Percentiles rank a stretch among this genome's conserved stretches.
phyloP scores from a whole-genome alignment of 2,113 vertebrate species.

The Sebastes schlegelii region DNA sequence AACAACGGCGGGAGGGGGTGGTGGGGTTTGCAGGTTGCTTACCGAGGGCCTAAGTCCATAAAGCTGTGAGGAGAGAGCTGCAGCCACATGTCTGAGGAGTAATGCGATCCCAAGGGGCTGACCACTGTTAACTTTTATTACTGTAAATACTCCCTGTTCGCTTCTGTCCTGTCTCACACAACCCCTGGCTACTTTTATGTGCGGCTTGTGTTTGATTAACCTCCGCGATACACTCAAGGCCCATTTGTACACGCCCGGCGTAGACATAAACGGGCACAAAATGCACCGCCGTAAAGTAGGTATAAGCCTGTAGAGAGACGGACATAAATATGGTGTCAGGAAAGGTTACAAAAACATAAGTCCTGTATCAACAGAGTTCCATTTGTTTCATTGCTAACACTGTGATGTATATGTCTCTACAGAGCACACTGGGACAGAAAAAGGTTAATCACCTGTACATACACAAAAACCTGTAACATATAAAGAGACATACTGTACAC shows the following conservation, averaged over 20 bases:
- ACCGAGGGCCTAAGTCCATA: constrained; percentile 75
- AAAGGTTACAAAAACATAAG: constrained; percentile 69
- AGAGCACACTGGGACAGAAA: constrained; percentile 23
- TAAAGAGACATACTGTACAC: constrained; percentile 1
- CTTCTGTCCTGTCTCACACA: constrained; percentile 70
- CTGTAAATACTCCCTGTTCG: constrained; percentile 77
- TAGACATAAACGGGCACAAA: constrained; percentile 62
- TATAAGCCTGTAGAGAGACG: constrained; percentile 28
- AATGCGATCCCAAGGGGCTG: constrained; percentile 80
- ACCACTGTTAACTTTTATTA: constrained; percentile 84
- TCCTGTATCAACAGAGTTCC: constrained; percentile 54
- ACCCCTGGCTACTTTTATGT: constrained; percentile 71
- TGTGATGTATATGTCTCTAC: background rate
- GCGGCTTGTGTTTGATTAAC: constrained; percentile 77
- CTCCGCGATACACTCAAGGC: constrained; percentile 67
- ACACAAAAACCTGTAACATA: constrained; percentile 18
- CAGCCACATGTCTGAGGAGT: constrained; percentile 80
- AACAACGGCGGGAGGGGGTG: constrained; percentile 56
- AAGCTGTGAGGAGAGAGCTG: constrained; percentile 70
- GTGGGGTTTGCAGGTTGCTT: constrained; percentile 74
- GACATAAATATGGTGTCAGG: constrained; percentile 68
- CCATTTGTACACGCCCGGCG: constrained; percentile 69
- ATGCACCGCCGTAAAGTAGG: constrained; percentile 54
- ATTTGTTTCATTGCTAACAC: constrained; percentile 49
- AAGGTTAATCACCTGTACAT: constrained; percentile 9